These are phyloP conservation scores for Miltochrista miniata DNA, from an alignment of 2,888 invertebrate genomes.

Conservation along the genomic window DNA sequence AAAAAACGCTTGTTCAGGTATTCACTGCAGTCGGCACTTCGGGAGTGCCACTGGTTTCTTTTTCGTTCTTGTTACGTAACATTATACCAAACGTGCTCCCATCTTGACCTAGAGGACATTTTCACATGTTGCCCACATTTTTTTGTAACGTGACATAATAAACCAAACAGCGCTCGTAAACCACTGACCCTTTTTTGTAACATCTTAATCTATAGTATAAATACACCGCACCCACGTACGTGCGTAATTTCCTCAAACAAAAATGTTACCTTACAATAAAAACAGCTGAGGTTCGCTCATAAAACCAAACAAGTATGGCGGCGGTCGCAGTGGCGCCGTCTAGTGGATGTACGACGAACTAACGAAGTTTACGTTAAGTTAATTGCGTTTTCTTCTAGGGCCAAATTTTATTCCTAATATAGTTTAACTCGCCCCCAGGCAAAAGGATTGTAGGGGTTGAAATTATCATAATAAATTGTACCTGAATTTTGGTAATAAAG, in stretches of 20 bases:
- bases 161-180: constrained; percentile 4
- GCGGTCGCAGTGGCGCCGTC: constrained; percentile 14
- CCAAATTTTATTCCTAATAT: constrained; percentile 24
- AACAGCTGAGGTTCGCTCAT: constrained; percentile 22
- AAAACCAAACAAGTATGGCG: constrained; percentile 30
- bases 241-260: constrained; percentile 7
- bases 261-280: constrained; percentile 29
- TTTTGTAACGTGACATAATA: neutral
- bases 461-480: neutral
- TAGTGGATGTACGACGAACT: constrained; percentile 14
- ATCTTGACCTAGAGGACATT: too few relatives aligned
- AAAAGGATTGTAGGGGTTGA: constrained; percentile 4
- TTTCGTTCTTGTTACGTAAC: too few relatives aligned
- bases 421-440: constrained; percentile 8
- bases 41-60: too few relatives aligned
- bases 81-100: too few relatives aligned
- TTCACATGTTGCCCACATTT: neutral
- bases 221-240: constrained; percentile 2
- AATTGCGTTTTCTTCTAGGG: constrained; percentile 25
- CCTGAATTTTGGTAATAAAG: neutral
- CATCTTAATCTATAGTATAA: constrained; percentile 12
- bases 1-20: too few relatives aligned
- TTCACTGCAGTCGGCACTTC: too few relatives aligned
- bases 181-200: neutral
- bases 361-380: constrained; percentile 25